phyloP scores from a whole-genome alignment of 1,140 invertebrate species.

The Phthorimaea operculella region DNA sequence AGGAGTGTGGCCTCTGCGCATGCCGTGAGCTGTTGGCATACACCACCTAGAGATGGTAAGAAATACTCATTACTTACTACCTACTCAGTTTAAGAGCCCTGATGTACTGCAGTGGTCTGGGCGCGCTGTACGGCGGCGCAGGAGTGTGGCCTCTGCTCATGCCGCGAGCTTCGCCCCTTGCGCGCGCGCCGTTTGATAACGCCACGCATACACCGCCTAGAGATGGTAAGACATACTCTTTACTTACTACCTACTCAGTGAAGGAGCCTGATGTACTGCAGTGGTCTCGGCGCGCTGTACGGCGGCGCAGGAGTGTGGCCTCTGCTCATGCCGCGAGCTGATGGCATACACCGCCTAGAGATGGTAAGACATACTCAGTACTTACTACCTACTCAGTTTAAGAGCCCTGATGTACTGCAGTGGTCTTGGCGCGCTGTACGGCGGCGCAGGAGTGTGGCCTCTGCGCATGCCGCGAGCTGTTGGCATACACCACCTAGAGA shows the following conservation, averaged over 20 bases:
- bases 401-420: slow-evolving; percentile 62
- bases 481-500: no score
- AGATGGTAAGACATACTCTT: slow-evolving; percentile 38
- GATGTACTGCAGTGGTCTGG: slow-evolving; percentile 60
- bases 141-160: slow-evolving; percentile 53
- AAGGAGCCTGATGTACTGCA: no score
- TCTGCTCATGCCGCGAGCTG: no score
- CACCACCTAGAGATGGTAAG: no score
- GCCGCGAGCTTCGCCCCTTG: slow-evolving; percentile 35
- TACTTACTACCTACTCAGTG: no score
- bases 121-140: slow-evolving; percentile 51
- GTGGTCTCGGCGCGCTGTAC: no score
- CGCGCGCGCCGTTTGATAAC: slow-evolving; percentile 29
- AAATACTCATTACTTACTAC: no score
- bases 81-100: slow-evolving; percentile 54
- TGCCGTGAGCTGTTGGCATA: no score
- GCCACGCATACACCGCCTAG: slow-evolving; percentile 45
- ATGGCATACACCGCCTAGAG: no score
- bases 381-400: no score
- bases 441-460: slow-evolving; percentile 52
- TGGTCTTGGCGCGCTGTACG: slow-evolving; percentile 54
- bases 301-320: no score
- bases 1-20: no score
- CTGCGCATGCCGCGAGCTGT: slow-evolving; percentile 38
- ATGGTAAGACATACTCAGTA: slow-evolving; percentile 6